Conservation (phyloP, 2,888 invertebrate genomes). For the Pemphredon lugubris region DNA sequence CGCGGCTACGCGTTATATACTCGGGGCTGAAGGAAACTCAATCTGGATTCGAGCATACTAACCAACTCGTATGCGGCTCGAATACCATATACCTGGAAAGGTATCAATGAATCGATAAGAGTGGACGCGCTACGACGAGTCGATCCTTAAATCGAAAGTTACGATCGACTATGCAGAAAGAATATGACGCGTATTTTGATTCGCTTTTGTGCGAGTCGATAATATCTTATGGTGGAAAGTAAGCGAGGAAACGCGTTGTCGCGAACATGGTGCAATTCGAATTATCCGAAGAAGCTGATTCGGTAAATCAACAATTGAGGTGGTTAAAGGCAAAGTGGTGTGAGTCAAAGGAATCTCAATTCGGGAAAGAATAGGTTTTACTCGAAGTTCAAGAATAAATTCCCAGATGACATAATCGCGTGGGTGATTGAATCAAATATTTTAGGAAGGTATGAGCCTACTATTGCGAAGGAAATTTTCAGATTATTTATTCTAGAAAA, state of each 20-base stretch:
- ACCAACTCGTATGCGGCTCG: constrained; percentile 35
- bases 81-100: constrained; percentile 51
- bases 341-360: background rate
- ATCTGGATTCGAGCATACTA: constrained; percentile 51
- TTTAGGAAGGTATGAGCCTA: no score
- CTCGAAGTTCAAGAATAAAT: background rate
- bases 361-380: background rate
- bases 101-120: constrained; percentile 53
- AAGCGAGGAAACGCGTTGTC: no score
- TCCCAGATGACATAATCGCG: no score
- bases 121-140: constrained; percentile 32
- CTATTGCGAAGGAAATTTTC: no score
- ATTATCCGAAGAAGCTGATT: no score
- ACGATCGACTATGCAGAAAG: constrained; percentile 18
- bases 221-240: no score
- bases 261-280: no score
- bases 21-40: constrained; percentile 50
- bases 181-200: constrained; percentile 14
- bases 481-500: no score
- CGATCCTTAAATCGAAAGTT: constrained; percentile 48
- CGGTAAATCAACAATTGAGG: no score
- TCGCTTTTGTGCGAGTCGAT: constrained; percentile 12
- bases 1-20: constrained; percentile 19
- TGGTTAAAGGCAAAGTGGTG: no score
- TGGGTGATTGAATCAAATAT: no score